Evolutionary conservation across 2,113 vertebrate species (phyloP), one percentile per base, ranked within the genome.

Genomic region (Parus major): DNA sequence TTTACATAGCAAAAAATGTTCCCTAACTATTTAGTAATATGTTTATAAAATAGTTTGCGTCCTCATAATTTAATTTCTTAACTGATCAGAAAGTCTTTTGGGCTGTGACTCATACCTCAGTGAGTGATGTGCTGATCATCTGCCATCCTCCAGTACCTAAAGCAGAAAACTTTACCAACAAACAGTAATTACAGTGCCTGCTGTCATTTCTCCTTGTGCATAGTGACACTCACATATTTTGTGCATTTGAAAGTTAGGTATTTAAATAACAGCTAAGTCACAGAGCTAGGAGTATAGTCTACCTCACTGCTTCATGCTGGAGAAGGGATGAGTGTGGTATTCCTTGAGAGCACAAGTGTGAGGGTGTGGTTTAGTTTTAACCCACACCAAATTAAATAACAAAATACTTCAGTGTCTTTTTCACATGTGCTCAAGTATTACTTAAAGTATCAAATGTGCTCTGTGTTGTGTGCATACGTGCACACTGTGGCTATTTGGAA

Each of bases 401-500:
- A 61, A 5, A 66, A 9, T n/a, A 61, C 12, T 87, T 79, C 11
- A 1, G 35, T n/a, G 46, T 49, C 14, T 70, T 29, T 80, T 35
- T 47, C 4, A 61, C 15, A 9, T 1, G 2, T 44, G 7, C 25
- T 75, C 7, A 35, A 25, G 17, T 69, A 52, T 28, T 76, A 27
- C 10, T 56, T 21, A 46, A 39, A 70, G 29, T 50, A 31, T 2
- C 41, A 49, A 19, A 17, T 46, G 31, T 21, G 28, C 10, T n/a
- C 18, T 76, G 1, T 35, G 11, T 10, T 18, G 12, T 33, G 8
- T 9, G 14, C 14, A 1, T n/a, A 11, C 0, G 1, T 46, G 23
- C 36, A 14, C 20, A 7, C 3, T 42, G 42, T 36, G 35, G 35
- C n/a, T 69, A 2, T 46, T 86, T n/a, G 50, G 33, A 78, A 35